Base-by-base conservation (phyloP, 2,888 invertebrate species). In the Pammene fasciana region DNA sequence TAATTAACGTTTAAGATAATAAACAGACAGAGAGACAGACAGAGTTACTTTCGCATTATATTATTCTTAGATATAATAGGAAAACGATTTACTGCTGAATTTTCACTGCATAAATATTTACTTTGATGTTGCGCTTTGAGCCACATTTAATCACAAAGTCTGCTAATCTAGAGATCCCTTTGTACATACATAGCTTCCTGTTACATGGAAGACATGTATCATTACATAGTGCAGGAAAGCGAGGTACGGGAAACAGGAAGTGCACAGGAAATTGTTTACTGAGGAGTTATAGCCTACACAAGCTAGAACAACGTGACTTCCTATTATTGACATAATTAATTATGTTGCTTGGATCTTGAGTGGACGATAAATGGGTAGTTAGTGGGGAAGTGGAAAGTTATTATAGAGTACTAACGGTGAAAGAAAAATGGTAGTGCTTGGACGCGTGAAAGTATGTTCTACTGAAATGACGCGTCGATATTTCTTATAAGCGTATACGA, bases 221-320 rank as follows among this genome's bases (percentile, higher is more conserved):
- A 57, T 13, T 34, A 45, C 41, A 18, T 46, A 34, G 26, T 59
- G n/a, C 14, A 50, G 61, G 61, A 38, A 50, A 54, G 8, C 54
- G 54, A 34, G 11, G 50, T 38, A 36, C 16, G 4, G 50, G 60
- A 50, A 50, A n/a, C 61, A 11, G 62, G 62, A 52, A 52, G 41
- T 52, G 52, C 38, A 41, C 62, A 62, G 62, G 62, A 62, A 62
- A 62, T 62, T 52, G 50, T 52, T 50, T 50, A 62, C 41, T 18
- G 41, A 62, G 38, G 61, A 62, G 62, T 62, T 62, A 62, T 52
- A 50, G 62, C 41, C n/a, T 6, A n/a, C 26, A 7, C 60, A 9
- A n/a, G 16, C 46, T 7, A 11, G 36, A 36, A n/a, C 48, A 46
- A 34, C 60, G 46, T 34, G 60, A 36, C 61, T 61, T 60, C 61